phyloP scores from a whole-genome alignment of 2,113 vertebrate genomes.

The Pterocles gutturalis region DNA sequence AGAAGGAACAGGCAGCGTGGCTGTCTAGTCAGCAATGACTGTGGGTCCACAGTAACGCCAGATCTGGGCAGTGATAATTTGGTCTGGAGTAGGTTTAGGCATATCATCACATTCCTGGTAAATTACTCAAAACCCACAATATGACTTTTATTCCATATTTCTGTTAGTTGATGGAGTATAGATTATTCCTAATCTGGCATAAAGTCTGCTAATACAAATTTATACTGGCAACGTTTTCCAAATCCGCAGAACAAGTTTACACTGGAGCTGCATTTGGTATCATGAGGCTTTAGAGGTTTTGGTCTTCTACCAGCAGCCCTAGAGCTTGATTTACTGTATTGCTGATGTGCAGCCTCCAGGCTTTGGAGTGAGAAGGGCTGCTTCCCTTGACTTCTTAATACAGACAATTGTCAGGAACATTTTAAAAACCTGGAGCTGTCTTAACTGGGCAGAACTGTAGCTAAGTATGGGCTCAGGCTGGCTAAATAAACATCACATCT shows the following conservation, averaged over 20 bases:
- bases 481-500: not conserved
- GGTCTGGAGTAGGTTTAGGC: not conserved
- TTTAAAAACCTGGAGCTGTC: not conserved
- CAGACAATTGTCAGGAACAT: not conserved
- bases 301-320: not conserved
- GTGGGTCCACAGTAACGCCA: not conserved
- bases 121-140: not conserved
- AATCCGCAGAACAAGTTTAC: conserved; percentile 13
- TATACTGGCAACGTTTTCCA: not conserved
- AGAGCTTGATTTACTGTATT: not conserved
- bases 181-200: not conserved
- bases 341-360: not conserved
- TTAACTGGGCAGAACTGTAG: not conserved
- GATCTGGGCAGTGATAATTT: not conserved
- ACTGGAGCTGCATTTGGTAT: not conserved
- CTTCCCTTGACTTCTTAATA: not conserved
- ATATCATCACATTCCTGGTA: not conserved
- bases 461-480: not conserved
- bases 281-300: not conserved
- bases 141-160: not conserved
- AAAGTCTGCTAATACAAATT: not conserved
- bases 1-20: not conserved
- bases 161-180: not conserved
- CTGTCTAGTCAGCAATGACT: not conserved
- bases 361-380: not conserved